phyloP scores from a whole-genome alignment of 2,797 vertebrate genomes.

The Thunnus albacares region DNA sequence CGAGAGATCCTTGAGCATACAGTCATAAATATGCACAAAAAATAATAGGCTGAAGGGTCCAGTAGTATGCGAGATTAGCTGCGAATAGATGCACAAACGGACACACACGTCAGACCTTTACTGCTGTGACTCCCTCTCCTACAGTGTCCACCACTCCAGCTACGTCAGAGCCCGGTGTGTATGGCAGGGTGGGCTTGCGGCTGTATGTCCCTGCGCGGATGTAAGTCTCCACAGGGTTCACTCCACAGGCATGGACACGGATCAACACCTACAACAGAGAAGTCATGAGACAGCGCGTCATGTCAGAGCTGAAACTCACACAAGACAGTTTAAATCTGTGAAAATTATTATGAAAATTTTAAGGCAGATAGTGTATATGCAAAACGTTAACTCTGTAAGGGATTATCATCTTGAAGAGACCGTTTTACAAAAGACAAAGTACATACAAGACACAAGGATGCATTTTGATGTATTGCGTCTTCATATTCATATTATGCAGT shows the following conservation, averaged over 20 bases:
- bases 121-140: conserved; percentile 84
- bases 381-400: too few species aligned
- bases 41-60: too few species aligned
- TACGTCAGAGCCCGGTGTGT: conserved; percentile 91
- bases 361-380: not conserved
- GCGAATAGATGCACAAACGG: too few species aligned
- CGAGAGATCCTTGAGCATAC: too few species aligned
- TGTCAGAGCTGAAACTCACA: not conserved
- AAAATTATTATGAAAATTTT: not conserved
- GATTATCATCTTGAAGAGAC: too few species aligned
- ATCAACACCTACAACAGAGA: conserved; percentile 90
- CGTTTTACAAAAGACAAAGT: too few species aligned
- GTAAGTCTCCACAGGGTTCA: conserved; percentile 96
- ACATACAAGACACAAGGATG: too few species aligned
- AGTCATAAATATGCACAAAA: too few species aligned
- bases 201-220: conserved; percentile 88
- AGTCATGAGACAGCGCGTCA: not conserved
- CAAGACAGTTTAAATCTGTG: too few species aligned
- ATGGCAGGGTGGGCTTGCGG: conserved; percentile 88
- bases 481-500: not conserved
- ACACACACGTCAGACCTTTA: conserved; percentile 85
- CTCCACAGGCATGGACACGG: conserved; percentile 90
- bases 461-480: too few species aligned
- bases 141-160: conserved; percentile 89
- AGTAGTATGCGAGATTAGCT: too few species aligned